Base-by-base conservation (phyloP, 2,113 vertebrate species). In the Oxygymnocypris stewartii region DNA sequence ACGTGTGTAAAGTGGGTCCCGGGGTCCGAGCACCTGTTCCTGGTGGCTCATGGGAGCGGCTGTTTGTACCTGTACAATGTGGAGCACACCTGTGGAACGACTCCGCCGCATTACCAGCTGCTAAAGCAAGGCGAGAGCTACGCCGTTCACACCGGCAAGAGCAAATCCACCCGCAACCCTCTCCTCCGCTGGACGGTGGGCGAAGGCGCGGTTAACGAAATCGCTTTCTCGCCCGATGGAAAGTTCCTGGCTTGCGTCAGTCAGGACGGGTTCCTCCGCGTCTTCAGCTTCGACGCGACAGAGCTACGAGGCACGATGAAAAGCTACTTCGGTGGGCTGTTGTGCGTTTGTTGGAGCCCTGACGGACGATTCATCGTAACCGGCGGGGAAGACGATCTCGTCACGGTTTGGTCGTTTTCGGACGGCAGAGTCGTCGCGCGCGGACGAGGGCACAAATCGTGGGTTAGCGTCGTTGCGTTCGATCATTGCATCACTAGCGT, bases 1-100 rank as follows among this genome's bases (percentile, higher is more conserved):
- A 99, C 97, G 37, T 99, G 97, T 94, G 96, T 99, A 90, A 97
- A 95, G 96, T 99, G 98, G 98, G 98, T 99, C 7, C 98, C 98
- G 13, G 98, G 97, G 89, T 99, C 98, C 25, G 98, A 99, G 95
- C 98, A 95, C 92, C 96, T 99, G 90, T 99, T 99, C 90, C 94
- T 99, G 91, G 98, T 99, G 93, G 97, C 97, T 90, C 98, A 99
- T 93, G 96, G 97, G 87, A 99, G 97, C 79, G 98, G 98, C 90
- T 97, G 91, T 95, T 96, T 99, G 97, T 99, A 99, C 93, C 93
- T 99, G 92, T 99, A 99, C 95, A 99, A 99, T 1, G 97, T 98
- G 95, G 98, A 99, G 91, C 97, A 99, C 94, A 95, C 96, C 82
- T 99, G 98, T 87, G 97, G 98, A 88, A 96, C 98, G 90, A 96